Evolutionary conservation across 2,888 invertebrate species (phyloP), one percentile per base, ranked within the genome.

Genomic region (Sarcophaga carnaria): DNA sequence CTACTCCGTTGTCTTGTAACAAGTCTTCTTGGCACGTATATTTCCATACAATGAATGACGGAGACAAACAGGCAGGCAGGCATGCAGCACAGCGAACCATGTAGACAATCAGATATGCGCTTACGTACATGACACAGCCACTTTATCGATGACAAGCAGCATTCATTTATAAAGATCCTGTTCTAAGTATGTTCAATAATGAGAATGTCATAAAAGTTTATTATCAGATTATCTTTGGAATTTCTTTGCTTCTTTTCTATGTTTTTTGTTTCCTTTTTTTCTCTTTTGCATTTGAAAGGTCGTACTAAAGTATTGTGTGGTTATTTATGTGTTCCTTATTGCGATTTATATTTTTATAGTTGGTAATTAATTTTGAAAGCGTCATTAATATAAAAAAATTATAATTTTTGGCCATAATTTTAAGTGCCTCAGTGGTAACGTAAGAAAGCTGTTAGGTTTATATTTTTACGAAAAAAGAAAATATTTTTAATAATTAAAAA

Each of bases 151-250:
- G 49, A 54, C 49, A 54, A 54, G 3, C 14, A 12, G 49, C 14
- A 54, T 12, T 54, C 17, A 54, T 54, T 54, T 14, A 17, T 14
- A 54, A 17, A 4, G 54, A 54, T 54, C 14, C 54, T 54, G 54
- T 17, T 14, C 12, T 14, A 54, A 54, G 17, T 17, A 54, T 54
- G 54, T 3, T 54, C 20, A 14, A 49, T 64, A 64, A 75, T 47
- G 74, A 22, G 25, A 74, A 63, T 74, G 74, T 63, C 74, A 74
- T 25, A 47, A 47, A 37, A 47, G 25, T 74, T 63, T 47, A 45
- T 63, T 22, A 74, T 63, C 22, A 63, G 10, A 4, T 76, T 27
- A 45, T 45, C 8, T 45, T 5, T 45, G 37, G 37, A 37, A 54
- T 54, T 6, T 54, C 54, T 12, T 54, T 54, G 12, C 4, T 62